phyloP scores from a whole-genome alignment of 30 jellyfish, hydroid and myxozoan genomes.

The Catostylus mosaicus region DNA sequence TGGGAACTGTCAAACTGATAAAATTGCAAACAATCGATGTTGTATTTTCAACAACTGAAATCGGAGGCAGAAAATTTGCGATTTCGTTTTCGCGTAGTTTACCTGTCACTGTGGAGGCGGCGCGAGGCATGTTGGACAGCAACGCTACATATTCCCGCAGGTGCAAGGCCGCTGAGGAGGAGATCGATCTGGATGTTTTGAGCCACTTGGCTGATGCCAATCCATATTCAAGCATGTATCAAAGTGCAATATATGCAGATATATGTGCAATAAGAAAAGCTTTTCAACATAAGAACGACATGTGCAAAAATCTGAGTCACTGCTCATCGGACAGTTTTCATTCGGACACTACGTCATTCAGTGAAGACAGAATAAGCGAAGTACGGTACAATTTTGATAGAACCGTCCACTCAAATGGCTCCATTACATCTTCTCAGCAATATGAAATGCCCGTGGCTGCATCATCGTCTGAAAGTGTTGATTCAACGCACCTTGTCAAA shows the following conservation, averaged over 20 bases:
- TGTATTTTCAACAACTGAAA: slow-evolving; percentile 70
- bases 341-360: slow-evolving; percentile 32
- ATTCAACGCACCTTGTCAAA: background rate
- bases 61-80: slow-evolving; percentile 77
- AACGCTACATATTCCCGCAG: slow-evolving; percentile 58
- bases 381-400: slow-evolving; percentile 6
- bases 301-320: background rate
- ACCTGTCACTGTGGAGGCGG: slow-evolving; percentile 81
- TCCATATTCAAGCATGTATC: slow-evolving; percentile 46
- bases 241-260: slow-evolving; percentile 55
- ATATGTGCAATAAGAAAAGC: slow-evolving; percentile 39
- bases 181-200: slow-evolving; percentile 44
- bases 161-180: slow-evolving; percentile 31
- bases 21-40: slow-evolving; percentile 46
- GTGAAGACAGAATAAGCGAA: slow-evolving; percentile 37
- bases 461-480: slow-evolving; percentile 10
- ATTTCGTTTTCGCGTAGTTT: slow-evolving; percentile 83
- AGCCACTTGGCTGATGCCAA: slow-evolving; percentile 36
- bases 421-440: background rate
- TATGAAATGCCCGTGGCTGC: background rate
- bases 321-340: slow-evolving; percentile 50
- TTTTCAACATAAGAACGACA: slow-evolving; percentile 3
- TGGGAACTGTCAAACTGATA: slow-evolving; percentile 57
- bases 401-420: slow-evolving; percentile 9
- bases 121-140: slow-evolving; percentile 61